A percentile compares a stretch with the other conserved stretches of the same genome.
These are phyloP conservation scores for Crotalus horridus DNA, from an alignment of 2,113 vertebrate genomes.

Conservation along the genomic window DNA sequence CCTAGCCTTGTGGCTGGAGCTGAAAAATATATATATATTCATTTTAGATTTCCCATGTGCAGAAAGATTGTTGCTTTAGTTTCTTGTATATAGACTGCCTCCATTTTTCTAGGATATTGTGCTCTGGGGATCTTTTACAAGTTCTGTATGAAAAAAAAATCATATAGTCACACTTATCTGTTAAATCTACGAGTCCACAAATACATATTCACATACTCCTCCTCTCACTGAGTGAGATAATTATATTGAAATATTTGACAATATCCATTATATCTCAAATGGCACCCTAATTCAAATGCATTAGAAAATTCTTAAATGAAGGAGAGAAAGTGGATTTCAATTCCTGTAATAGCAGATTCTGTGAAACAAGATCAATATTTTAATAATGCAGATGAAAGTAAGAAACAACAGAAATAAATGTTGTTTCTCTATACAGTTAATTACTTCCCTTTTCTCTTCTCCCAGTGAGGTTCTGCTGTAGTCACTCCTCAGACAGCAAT, in stretches of 20 bases:
- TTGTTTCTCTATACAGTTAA: neutral
- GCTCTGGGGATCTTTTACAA: neutral
- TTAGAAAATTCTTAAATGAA: neutral
- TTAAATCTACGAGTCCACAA: neutral
- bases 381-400: neutral
- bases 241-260: neutral
- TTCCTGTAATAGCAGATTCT: neutral
- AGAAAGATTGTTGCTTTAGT: neutral
- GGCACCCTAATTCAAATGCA: neutral
- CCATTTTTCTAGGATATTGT: neutral
- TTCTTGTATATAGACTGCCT: neutral
- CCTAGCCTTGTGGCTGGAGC: neutral
- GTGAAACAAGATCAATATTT: neutral
- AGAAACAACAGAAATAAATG: neutral
- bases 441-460: neutral
- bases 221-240: neutral
- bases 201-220: neutral
- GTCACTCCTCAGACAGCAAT: neutral
- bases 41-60: neutral
- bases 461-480: neutral
- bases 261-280: neutral
- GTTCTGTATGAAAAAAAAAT: neutral
- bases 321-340: neutral
- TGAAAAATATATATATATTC: neutral
- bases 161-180: neutral